Percentiles rank a stretch among this genome's conserved stretches.
Evolutionary conservation across 30 jellyfish, hydroid and myxozoan species (phyloP).

Genomic region (Hydractinia symbiolongicarpus): DNA sequence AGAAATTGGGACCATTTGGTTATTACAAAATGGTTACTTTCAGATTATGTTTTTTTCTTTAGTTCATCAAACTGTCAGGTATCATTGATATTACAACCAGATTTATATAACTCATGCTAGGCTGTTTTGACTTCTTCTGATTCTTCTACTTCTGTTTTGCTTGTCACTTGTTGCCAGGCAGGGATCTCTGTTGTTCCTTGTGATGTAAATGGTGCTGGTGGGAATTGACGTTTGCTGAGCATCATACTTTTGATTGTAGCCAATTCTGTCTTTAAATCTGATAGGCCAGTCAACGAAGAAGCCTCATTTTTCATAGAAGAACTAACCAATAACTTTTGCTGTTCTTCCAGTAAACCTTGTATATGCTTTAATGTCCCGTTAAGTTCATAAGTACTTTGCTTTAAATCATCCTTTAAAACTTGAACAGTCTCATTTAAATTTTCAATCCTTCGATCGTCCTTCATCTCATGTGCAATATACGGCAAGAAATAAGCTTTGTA

Average conservation of each 20-base stretch:
- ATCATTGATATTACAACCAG: too few species aligned
- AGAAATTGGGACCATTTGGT: too few species aligned
- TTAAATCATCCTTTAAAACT: slow-evolving; percentile 19
- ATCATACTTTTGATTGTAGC: slow-evolving; percentile 31
- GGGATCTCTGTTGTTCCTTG: slow-evolving; percentile 17
- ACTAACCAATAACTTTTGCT: slow-evolving; percentile 10
- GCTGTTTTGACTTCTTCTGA: too few species aligned
- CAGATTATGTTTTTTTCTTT: too few species aligned
- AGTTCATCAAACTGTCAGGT: too few species aligned
- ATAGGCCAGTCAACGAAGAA: neutral
- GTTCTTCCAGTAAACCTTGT: slow-evolving; percentile 22
- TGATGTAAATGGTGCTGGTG: slow-evolving; percentile 23
- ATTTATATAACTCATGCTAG: too few species aligned
- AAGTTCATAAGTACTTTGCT: slow-evolving; percentile 29
- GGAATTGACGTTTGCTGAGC: slow-evolving; percentile 27
- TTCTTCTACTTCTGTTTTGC: too few species aligned
- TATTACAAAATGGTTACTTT: too few species aligned
- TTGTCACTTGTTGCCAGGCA: slow-evolving; percentile 23
- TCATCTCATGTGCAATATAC: slow-evolving; percentile 35
- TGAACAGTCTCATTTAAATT: slow-evolving; percentile 19
- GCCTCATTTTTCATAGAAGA: neutral
- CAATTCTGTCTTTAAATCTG: slow-evolving; percentile 26
- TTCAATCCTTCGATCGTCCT: slow-evolving; percentile 35
- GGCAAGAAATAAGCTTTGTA: slow-evolving; percentile 29
- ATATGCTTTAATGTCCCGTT: slow-evolving; percentile 19